Conservation (phyloP, 2,888 invertebrate species). For the Cryptocephalus primarius region DNA sequence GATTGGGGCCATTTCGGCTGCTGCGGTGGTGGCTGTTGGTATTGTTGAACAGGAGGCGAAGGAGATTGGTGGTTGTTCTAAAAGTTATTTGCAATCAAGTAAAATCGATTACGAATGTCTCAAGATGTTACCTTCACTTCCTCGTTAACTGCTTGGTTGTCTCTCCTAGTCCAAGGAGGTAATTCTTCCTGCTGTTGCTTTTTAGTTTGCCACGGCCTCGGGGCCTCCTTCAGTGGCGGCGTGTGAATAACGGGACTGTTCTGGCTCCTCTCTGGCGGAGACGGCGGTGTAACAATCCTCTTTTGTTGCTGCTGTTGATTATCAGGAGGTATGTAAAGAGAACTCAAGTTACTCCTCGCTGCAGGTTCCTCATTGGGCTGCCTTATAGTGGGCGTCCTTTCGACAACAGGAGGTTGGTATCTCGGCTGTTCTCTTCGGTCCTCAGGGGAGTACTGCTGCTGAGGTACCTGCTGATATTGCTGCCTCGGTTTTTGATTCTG, state of each 20-base stretch:
- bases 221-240: conserved; percentile 44
- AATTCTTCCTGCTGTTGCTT: conserved; percentile 38
- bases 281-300: conserved; percentile 18
- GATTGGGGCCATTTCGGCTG: conserved; percentile 15
- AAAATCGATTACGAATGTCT: not conserved
- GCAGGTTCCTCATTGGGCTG: conserved; percentile 12
- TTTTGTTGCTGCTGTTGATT: conserved; percentile 19
- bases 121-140: conserved; percentile 2
- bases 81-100: not conserved
- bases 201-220: conserved; percentile 46
- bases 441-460: conserved; percentile 11
- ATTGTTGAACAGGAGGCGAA: conserved; percentile 6
- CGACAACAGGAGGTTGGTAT: conserved; percentile 24
- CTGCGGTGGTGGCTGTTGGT: conserved; percentile 8
- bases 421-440: conserved; percentile 17
- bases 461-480: conserved; percentile 18
- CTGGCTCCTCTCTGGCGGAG: conserved; percentile 21
- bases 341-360: conserved; percentile 37
- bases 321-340: conserved; percentile 44
- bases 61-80: conserved; percentile 2
- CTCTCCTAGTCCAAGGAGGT: conserved; percentile 41
- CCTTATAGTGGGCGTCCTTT: conserved; percentile 13
- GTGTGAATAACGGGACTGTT: conserved; percentile 34
- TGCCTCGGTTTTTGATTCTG: conserved; percentile 12
- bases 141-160: conserved; percentile 11